Percentiles rank a stretch among this genome's conserved stretches.
Evolutionary conservation across 2,888 invertebrate genomes (phyloP).

Genomic region (Steinernema carpocapsae): DNA sequence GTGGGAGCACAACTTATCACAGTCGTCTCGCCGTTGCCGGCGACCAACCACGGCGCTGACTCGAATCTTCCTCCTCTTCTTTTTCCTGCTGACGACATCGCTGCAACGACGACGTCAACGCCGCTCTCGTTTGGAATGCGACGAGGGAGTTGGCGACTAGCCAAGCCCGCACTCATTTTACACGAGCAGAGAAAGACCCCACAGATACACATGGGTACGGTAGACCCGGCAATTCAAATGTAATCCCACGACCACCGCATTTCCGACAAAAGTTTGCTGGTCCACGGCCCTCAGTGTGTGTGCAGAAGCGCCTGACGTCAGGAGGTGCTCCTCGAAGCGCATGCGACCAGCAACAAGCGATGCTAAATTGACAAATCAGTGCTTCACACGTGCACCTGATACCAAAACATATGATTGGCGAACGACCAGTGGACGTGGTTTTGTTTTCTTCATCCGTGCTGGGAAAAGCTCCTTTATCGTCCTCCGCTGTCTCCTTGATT

Average conservation of each 20-base stretch:
- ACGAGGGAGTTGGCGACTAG: neutral
- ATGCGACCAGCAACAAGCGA: neutral
- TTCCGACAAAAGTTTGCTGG: neutral
- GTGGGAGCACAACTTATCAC: conserved; percentile 32
- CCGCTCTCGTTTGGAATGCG: conserved; percentile 31
- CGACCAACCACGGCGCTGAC: conserved; percentile 14
- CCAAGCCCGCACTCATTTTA: conserved; percentile 24
- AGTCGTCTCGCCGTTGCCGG: neutral
- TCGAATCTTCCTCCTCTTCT: neutral
- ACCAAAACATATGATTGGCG: neutral
- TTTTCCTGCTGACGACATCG: neutral
- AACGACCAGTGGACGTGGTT: neutral
- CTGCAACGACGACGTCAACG: neutral
- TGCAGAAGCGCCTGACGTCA: neutral
- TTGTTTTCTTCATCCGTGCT: neutral
- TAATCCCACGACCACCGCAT: conserved; percentile 1
- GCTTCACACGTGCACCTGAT: conserved; percentile 10
- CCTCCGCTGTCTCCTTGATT: neutral
- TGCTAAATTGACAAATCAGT: neutral
- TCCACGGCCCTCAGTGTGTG: too few relatives aligned
- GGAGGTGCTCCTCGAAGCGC: neutral
- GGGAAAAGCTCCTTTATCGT: neutral
- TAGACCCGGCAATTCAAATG: conserved; percentile 30
- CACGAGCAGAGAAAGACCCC: neutral
- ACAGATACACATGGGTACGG: conserved; percentile 3